Conservation (phyloP, 2,113 vertebrate genomes). For the Pterocles orientalis region DNA sequence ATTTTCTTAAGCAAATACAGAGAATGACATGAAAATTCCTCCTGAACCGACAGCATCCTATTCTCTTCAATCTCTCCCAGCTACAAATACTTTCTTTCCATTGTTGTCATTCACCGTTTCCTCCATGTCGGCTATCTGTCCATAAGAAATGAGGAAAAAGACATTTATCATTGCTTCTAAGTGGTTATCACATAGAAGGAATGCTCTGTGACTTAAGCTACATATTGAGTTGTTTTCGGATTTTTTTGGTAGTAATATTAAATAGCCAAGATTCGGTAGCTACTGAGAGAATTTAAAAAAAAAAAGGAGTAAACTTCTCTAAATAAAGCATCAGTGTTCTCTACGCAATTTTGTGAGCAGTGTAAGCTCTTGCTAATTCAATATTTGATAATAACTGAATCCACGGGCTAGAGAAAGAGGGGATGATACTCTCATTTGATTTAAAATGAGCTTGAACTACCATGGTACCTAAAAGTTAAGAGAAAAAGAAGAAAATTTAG, state of each 20-base stretch:
- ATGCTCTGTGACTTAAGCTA: neutral
- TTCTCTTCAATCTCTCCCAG: neutral
- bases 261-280: neutral
- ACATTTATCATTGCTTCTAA: neutral
- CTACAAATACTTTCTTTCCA: neutral
- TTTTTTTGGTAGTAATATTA: neutral
- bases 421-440: neutral
- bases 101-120: neutral
- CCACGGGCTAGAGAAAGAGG: neutral
- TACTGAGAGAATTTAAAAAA: neutral
- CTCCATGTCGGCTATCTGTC: neutral
- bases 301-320: neutral
- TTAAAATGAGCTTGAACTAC: neutral
- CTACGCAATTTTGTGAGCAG: neutral
- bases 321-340: neutral
- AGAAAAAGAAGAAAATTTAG: neutral
- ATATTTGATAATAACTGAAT: neutral
- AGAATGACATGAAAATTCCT: neutral
- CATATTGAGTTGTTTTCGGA: neutral
- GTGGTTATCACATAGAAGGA: neutral
- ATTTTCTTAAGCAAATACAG: neutral
- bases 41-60: neutral
- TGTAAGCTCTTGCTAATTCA: neutral
- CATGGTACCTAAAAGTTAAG: neutral
- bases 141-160: neutral